Conservation (phyloP, 2,113 vertebrate species). For the Peucedramus taeniatus region DNA sequence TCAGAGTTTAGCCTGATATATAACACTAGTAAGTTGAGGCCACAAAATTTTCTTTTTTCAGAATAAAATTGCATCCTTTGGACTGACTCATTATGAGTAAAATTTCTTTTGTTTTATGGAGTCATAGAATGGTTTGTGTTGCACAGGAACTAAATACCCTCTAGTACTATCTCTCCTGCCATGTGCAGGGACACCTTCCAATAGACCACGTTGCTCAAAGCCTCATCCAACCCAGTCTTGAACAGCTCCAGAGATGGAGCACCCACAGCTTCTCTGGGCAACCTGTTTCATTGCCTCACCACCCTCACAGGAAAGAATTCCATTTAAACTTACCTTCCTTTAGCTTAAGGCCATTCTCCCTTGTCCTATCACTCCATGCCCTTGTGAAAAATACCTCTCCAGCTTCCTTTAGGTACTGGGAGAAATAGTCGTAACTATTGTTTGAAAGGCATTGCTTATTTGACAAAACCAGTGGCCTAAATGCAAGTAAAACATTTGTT, state of each 20-base stretch:
- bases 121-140: not conserved
- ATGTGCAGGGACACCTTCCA: not conserved
- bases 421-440: not conserved
- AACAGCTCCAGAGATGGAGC: not conserved
- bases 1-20: not conserved
- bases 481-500: not conserved
- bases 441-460: not conserved
- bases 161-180: not conserved
- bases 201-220: not conserved
- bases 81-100: not conserved
- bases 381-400: not conserved
- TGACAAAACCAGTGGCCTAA: not conserved
- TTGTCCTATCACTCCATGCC: not conserved
- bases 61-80: not conserved
- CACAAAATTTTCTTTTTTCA: not conserved
- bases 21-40: not conserved
- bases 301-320: not conserved
- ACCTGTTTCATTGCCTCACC: not conserved
- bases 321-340: not conserved
- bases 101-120: not conserved
- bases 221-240: not conserved
- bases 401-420: not conserved
- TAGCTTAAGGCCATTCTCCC: not conserved
- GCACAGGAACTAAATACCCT: not conserved
- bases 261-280: not conserved